phyloP scores from a whole-genome alignment of 2,113 vertebrate genomes.

The Pelobates fuscus region DNA sequence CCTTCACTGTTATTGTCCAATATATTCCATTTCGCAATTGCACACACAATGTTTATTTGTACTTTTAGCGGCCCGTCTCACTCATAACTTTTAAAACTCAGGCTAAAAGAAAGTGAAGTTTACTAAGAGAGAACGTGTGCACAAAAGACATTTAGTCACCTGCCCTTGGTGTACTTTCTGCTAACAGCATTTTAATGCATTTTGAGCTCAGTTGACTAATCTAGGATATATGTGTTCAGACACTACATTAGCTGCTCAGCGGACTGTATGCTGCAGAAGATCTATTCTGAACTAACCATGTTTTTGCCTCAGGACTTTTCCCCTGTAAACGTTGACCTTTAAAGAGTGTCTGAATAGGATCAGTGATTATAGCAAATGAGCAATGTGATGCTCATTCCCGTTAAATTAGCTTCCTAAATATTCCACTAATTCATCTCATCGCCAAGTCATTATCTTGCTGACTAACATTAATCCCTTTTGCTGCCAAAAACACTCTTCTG shows the following conservation, averaged over 20 bases:
- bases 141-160: neutral
- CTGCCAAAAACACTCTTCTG: slow-evolving; percentile 15
- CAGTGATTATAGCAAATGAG: slow-evolving; percentile 13
- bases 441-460: neutral
- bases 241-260: slow-evolving; percentile 46
- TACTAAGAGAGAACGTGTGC: too few species aligned
- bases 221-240: slow-evolving; percentile 29
- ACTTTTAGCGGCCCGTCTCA: too few species aligned
- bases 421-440: slow-evolving; percentile 27
- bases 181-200: slow-evolving; percentile 29
- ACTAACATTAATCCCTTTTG: slow-evolving; percentile 5
- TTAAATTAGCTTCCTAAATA: slow-evolving; percentile 24
- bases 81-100: too few species aligned
- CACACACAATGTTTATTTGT: too few species aligned
- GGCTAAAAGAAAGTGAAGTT: too few species aligned
- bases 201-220: slow-evolving; percentile 32
- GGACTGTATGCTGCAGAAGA: slow-evolving; percentile 39
- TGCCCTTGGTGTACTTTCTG: slow-evolving; percentile 26
- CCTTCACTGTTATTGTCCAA: too few species aligned
- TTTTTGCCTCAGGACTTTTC: slow-evolving; percentile 35
- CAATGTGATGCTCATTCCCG: slow-evolving; percentile 25
- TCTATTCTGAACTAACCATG: slow-evolving; percentile 31
- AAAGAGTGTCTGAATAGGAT: slow-evolving; percentile 20
- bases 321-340: slow-evolving; percentile 38
- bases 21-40: too few species aligned